phyloP scores from a whole-genome alignment of 2,888 invertebrate genomes.

The Chrysina gloriosa region DNA sequence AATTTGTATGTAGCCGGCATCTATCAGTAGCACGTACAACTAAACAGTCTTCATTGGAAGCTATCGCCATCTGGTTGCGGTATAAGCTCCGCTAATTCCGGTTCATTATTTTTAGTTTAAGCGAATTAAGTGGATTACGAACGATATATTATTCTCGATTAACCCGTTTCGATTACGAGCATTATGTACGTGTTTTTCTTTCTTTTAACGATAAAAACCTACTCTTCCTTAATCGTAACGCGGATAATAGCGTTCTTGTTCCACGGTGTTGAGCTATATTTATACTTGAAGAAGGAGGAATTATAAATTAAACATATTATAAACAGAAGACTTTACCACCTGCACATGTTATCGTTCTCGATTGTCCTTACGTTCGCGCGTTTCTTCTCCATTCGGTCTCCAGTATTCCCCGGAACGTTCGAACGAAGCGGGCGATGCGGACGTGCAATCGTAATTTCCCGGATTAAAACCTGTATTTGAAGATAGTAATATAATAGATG shows the following conservation, averaged over 20 bases:
- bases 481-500: conserved; percentile 44
- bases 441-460: conserved; percentile 9
- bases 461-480: conserved; percentile 41
- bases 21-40: not conserved
- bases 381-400: not conserved
- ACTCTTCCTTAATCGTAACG: not conserved
- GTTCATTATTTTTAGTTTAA: not conserved
- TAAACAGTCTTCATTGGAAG: not conserved
- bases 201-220: not conserved
- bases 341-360: conserved; percentile 12
- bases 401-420: not conserved
- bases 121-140: too few relatives aligned
- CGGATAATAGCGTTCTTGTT: conserved; percentile 4
- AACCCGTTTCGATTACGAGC: too few relatives aligned
- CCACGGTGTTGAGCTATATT: conserved; percentile 6
- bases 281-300: conserved; percentile 14
- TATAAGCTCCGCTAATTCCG: not conserved
- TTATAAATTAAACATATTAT: conserved; percentile 30
- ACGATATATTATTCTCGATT: too few relatives aligned
- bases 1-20: not conserved
- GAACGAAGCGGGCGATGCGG: not conserved
- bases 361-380: conserved; percentile 4
- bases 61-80: conserved; percentile 20
- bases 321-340: conserved; percentile 29
- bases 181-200: too few relatives aligned